phyloP scores from a whole-genome alignment of 2,888 invertebrate species.

The Drosophila mimetica region DNA sequence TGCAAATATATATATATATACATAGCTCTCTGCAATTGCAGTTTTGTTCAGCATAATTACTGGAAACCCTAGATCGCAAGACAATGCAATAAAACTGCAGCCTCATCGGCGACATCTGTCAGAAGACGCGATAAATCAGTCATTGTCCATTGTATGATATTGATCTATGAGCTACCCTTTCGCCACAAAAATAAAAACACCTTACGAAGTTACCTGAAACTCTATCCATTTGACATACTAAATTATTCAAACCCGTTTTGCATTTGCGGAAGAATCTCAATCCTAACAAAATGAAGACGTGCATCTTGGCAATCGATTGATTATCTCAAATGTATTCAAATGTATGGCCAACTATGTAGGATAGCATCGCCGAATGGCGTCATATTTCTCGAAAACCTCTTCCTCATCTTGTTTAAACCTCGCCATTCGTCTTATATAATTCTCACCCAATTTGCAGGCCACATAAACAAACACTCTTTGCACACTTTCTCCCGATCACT shows the following conservation, averaged over 20 bases:
- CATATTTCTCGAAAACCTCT: not conserved
- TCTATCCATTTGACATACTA: not conserved
- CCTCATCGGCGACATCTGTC: slow-evolving; percentile 21
- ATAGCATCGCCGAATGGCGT: slow-evolving; percentile 1
- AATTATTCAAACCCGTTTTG: slow-evolving; percentile 14
- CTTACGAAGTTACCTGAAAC: slow-evolving; percentile 17
- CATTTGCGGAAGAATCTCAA: slow-evolving; percentile 8
- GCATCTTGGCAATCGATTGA: not conserved
- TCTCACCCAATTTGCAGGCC: not conserved
- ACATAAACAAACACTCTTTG: slow-evolving; percentile 7
- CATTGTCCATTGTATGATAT: not conserved
- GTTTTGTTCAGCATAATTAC: slow-evolving; percentile 55
- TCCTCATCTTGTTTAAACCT: not conserved
- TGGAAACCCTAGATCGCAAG: slow-evolving; percentile 27
- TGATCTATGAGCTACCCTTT: slow-evolving; percentile 4
- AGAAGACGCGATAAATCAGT: not conserved
- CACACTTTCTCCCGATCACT: slow-evolving; percentile 25
- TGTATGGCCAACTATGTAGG: not conserved
- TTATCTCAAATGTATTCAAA: not conserved
- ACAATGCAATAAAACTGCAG: slow-evolving; percentile 16
- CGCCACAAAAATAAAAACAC: not conserved
- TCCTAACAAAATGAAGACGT: not conserved
- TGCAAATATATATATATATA: slow-evolving; percentile 16
- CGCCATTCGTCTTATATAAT: not conserved
- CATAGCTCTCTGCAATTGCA: slow-evolving; percentile 26